These are phyloP conservation scores for Pyrrhia umbra DNA, from an alignment of 2,888 invertebrate genomes.

Conservation along the genomic window DNA sequence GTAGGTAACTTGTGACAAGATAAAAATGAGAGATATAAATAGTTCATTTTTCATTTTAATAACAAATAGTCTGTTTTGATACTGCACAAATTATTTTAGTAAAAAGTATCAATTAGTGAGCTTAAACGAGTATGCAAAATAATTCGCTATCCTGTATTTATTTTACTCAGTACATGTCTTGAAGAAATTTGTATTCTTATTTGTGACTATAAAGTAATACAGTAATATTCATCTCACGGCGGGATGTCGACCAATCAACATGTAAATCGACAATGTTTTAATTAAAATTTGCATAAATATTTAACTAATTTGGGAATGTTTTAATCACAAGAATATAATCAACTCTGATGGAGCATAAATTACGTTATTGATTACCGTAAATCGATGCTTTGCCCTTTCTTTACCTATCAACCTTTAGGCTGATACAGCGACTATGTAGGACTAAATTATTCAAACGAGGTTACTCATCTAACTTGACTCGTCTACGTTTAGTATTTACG, in stretches of 20 bases:
- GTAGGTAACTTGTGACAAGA: not conserved
- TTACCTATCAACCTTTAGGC: slow-evolving; percentile 31
- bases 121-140: slow-evolving; percentile 34
- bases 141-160: slow-evolving; percentile 24
- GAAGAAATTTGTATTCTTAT: slow-evolving; percentile 34
- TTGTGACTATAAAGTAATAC: slow-evolving; percentile 8
- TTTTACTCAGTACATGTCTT: not conserved
- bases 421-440: not conserved
- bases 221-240: slow-evolving; percentile 25
- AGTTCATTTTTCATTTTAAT: slow-evolving; percentile 29
- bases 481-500: slow-evolving; percentile 7
- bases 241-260: slow-evolving; percentile 51
- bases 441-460: slow-evolving; percentile 37
- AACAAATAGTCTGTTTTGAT: slow-evolving; percentile 4
- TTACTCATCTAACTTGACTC: slow-evolving; percentile 7
- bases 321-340: slow-evolving; percentile 45
- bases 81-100: slow-evolving; percentile 18
- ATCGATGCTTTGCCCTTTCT: slow-evolving; percentile 37
- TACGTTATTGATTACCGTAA: slow-evolving; percentile 43
- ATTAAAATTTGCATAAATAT: slow-evolving; percentile 60
- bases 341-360: slow-evolving; percentile 44
- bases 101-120: slow-evolving; percentile 39
- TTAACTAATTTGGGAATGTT: slow-evolving; percentile 52
- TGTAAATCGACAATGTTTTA: slow-evolving; percentile 47
- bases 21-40: no score